Base-by-base conservation (phyloP, 2,888 invertebrate species). In the Dexiosoma caninum region DNA sequence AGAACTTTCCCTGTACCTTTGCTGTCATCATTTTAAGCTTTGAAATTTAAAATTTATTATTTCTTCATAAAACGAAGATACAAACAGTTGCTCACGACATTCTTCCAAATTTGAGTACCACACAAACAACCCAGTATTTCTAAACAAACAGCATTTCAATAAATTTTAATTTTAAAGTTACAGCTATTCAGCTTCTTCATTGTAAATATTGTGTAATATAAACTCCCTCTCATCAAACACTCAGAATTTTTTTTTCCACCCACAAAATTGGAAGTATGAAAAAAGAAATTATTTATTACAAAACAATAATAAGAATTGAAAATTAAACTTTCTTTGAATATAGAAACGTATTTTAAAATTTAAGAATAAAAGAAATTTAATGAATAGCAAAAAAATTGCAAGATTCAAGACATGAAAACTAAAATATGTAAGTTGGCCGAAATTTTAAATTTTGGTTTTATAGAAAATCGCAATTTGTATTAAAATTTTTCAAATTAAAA, bases 171-270 rank as follows among this genome's bases (percentile, higher is more conserved):
- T 89, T 88, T 88, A 88, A 88, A 89, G 88, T 88, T 90, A 88
- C 90, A 88, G 90, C 87, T 90, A 90, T 90, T 89, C 88, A 89
- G 87, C 90, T 90, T 87, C 70, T 87, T 90, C 86, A 89, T 90
- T 89, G 90, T 90, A 90, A 90, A 90, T 90, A 89, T 89, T 90
- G 90, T 90, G 89, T 87, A 87, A 88, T 90, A 88, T 67, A 81
- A 78, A 78, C 32, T 49, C 37, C 30, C 14, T 27, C 16, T 40
- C 55, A 62, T 10, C 2, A 89, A 87, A 87, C 85, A 89, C 88
- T 90, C 90, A 90, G 90, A 90, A 90, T 90, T 89, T 88, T 79
- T 78, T 80, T 72, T 30, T 85, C 21, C 19, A 9, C 10, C 78
- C 77, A 27, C 21, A 21, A 30, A n/a, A 30, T 7, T 27, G 32